Evolutionary conservation across 1,140 invertebrate genomes (phyloP), one percentile per base, ranked within the genome.

Genomic region (Drosophila miranda): DNA sequence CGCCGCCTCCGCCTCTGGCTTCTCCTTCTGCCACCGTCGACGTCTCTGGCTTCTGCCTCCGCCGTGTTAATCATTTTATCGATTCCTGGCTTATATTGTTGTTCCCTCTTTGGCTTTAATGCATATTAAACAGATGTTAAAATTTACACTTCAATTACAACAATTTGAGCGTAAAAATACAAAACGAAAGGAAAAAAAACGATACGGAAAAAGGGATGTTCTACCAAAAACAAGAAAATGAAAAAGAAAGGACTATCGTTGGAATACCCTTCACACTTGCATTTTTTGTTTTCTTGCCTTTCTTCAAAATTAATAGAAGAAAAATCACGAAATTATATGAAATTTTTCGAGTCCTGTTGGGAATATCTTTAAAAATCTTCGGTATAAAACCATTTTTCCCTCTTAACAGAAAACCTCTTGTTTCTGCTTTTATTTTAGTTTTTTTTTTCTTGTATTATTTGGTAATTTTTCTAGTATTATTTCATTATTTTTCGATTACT

Each of bases 111-210:
- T 48, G 70, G 49, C 44, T 59, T 83, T 76, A 79, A 84, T 83
- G 80, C 67, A 83, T 83, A 79, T 84, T 84, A 84, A 84, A 73
- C 80, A 84, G 80, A 73, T 86, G 80, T 73, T 58, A 76, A 74
- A 84, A 86, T 84, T 66, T 76, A 80, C 80, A 84, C 80, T 80
- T 76, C 72, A 84, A 84, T 84, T 80, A 84, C 76, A 76, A 75
- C 71, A 80, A 80, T 53, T 84, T 84, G 49, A 73, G 80, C 80
- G 68, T 84, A 72, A 84, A 71, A 77, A 19, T 26, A 16, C 3
- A 34, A n/a, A 51, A 8, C 14, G 16, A 28, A 23, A 23, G 5
- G 6, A 30, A 28, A 41, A 26, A 58, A 42, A 64, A 69, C 38
- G 45, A 16, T 44, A 68, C 38, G 44, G 68, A 50, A 69, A 48